phyloP scores from a whole-genome alignment of 2,888 invertebrate species.

The Cheilosia vernalis region DNA sequence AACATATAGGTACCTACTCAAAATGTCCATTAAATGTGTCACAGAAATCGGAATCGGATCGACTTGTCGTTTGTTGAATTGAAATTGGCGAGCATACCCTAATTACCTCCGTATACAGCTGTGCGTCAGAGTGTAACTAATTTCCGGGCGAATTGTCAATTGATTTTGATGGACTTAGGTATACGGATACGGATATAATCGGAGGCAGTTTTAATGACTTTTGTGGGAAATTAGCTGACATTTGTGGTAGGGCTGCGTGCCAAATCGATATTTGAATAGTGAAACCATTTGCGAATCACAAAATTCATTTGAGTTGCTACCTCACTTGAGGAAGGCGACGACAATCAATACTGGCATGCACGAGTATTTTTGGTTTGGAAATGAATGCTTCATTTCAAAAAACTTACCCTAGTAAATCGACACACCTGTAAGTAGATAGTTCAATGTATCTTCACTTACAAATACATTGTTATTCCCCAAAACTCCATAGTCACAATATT shows the following conservation, averaged over 20 bases:
- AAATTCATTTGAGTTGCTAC: too few species aligned
- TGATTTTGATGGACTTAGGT: constrained; percentile 24
- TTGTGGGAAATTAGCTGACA: neutral
- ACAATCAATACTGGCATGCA: too few species aligned
- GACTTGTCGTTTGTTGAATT: constrained; percentile 45
- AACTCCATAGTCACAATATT: neutral
- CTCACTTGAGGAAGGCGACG: too few species aligned
- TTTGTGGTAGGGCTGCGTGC: too few species aligned
- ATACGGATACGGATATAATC: neutral
- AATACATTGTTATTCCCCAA: too few species aligned
- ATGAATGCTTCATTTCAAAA: too few species aligned
- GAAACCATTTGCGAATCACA: too few species aligned
- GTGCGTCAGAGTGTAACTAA: constrained; percentile 49
- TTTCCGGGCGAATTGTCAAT: constrained; percentile 50
- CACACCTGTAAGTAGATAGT: too few species aligned
- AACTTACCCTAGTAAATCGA: too few species aligned
- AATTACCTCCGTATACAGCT: constrained; percentile 52
- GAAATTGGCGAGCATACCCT: constrained; percentile 40
- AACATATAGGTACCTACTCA: neutral
- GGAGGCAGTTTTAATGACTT: constrained; percentile 22
- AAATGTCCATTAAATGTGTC: constrained; percentile 27
- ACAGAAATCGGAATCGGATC: constrained; percentile 25
- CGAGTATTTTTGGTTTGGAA: too few species aligned
- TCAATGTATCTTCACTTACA: too few species aligned
- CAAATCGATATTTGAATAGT: too few species aligned